phyloP scores from a whole-genome alignment of 2,797 vertebrate genomes.

The Phaenicophaeus curvirostris region DNA sequence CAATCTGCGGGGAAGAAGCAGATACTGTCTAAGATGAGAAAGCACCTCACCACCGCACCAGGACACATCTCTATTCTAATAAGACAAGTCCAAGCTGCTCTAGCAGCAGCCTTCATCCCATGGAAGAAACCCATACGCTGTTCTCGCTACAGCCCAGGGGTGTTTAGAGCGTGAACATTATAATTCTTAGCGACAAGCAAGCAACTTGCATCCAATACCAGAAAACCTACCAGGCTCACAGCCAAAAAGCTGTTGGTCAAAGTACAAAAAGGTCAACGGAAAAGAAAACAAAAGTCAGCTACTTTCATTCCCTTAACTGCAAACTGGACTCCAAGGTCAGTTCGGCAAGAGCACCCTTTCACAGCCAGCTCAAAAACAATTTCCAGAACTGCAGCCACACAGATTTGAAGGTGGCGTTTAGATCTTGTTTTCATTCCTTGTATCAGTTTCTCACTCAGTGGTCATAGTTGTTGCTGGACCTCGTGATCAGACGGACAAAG shows the following conservation, averaged over 20 bases:
- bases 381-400: not conserved
- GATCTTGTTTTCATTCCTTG: not conserved
- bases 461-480: not conserved
- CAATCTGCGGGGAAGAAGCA: slow-evolving; percentile 72
- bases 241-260: not conserved
- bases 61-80: not conserved
- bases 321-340: not conserved
- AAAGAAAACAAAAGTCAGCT: not conserved
- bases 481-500: not conserved
- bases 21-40: not conserved
- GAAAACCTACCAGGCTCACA: not conserved
- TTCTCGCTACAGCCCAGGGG: not conserved
- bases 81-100: not conserved
- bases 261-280: not conserved
- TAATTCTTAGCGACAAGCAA: not conserved
- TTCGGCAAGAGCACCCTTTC: not conserved
- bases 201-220: not conserved
- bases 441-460: not conserved
- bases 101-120: not conserved
- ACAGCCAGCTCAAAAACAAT: not conserved
- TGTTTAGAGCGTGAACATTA: not conserved
- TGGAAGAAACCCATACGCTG: accelerated
- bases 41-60: not conserved
- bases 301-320: not conserved
- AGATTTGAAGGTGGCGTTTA: not conserved